These are phyloP conservation scores for Apocrypta bakeri DNA, from an alignment of 1,140 invertebrate species.

Conservation along the genomic window DNA sequence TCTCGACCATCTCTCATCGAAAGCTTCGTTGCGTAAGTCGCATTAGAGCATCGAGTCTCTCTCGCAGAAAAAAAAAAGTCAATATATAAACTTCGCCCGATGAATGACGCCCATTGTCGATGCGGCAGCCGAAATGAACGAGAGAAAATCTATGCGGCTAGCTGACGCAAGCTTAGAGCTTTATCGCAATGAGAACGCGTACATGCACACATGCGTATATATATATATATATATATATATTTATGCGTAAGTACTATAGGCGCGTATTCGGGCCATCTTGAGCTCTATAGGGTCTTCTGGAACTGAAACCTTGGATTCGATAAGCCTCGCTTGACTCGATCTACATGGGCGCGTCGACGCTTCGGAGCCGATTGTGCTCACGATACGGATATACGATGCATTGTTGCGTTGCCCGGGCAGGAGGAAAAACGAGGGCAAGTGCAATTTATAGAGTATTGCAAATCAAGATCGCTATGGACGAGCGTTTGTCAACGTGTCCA, in stretches of 20 bases:
- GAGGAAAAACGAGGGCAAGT: slow-evolving; percentile 18
- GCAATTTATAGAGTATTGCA: neutral
- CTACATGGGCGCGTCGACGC: neutral
- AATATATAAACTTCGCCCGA: neutral
- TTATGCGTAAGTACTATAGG: too few relatives aligned
- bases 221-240: too few relatives aligned
- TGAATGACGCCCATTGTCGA: slow-evolving; percentile 4
- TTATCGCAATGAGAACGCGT: neutral
- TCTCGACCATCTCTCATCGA: neutral
- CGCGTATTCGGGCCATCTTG: slow-evolving; percentile 19
- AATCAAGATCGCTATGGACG: neutral
- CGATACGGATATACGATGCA: neutral
- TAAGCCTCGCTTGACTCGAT: slow-evolving; percentile 28
- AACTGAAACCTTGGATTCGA: slow-evolving; percentile 42
- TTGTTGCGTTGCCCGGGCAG: neutral
- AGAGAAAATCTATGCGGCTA: neutral
- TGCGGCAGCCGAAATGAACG: neutral
- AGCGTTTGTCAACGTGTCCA: too few relatives aligned
- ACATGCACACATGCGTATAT: too few relatives aligned
- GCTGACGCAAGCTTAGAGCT: neutral
- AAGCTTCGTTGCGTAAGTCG: neutral
- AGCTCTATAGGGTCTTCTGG: neutral
- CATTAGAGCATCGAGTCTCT: neutral
- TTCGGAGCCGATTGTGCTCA: neutral
- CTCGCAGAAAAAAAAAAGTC: neutral